Conservation (phyloP, 2,113 vertebrate genomes). For the Microtus richardsoni region DNA sequence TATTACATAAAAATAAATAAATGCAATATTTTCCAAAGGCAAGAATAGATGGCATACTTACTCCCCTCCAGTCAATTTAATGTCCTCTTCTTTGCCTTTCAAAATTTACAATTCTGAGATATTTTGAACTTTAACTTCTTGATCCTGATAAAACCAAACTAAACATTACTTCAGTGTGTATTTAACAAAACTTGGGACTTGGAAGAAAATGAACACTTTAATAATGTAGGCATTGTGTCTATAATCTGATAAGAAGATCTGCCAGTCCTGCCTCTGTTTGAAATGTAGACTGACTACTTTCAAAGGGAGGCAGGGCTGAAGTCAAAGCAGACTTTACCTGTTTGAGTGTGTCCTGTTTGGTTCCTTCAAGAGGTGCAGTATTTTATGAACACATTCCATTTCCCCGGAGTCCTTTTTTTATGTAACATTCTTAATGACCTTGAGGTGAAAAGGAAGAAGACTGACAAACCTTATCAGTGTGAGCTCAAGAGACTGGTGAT, state of each 20-base stretch:
- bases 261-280: constrained; percentile 77
- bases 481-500: background rate
- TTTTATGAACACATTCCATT: constrained; percentile 73
- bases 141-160: constrained; percentile 34
- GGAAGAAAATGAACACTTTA: constrained; percentile 47
- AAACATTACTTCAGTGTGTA: background rate
- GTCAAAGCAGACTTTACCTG: constrained; percentile 85
- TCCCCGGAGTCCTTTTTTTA: constrained; percentile 80
- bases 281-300: constrained; percentile 78
- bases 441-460: constrained; percentile 65
- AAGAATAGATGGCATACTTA: background rate
- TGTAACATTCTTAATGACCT: constrained; percentile 81
- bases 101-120: constrained; percentile 44
- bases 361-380: constrained; percentile 74
- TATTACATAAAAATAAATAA: background rate
- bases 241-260: constrained; percentile 62
- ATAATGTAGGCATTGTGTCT: constrained; percentile 53
- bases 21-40: background rate
- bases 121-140: constrained; percentile 55
- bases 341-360: constrained; percentile 78
- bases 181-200: constrained; percentile 52
- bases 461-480: background rate
- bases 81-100: constrained; percentile 40
- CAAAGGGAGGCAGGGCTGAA: constrained; percentile 69
- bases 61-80: background rate